phyloP scores from a whole-genome alignment of 2,113 vertebrate species.

The Atractosteus spatula region DNA sequence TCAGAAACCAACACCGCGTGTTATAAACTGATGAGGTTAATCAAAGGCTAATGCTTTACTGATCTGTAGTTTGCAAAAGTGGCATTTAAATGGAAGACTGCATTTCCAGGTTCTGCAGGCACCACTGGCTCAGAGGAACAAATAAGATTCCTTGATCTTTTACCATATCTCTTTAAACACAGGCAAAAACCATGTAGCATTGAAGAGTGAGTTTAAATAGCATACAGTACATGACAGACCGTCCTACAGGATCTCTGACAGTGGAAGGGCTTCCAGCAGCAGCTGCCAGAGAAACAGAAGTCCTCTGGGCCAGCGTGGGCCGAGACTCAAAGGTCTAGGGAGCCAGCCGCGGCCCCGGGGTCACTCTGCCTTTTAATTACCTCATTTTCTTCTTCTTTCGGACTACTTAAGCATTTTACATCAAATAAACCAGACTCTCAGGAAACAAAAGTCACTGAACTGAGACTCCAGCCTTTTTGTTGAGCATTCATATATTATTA shows the following conservation, averaged over 20 bases:
- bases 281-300: constrained; percentile 3
- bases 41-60: not conserved
- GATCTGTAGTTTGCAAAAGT: not conserved
- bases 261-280: not conserved
- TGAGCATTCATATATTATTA: no score
- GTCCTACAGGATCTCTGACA: not conserved
- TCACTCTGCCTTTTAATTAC: not conserved
- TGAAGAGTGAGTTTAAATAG: constrained; percentile 7
- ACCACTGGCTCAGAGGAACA: not conserved
- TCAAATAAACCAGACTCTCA: no score
- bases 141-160: not conserved
- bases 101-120: not conserved
- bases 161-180: not conserved
- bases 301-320: not conserved
- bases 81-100: not conserved
- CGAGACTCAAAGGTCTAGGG: not conserved
- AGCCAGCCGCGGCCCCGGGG: not conserved
- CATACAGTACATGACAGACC: not conserved
- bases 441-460: no score
- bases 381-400: no score
- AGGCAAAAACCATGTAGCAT: not conserved
- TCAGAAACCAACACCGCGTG: not conserved
- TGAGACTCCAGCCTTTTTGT: no score
- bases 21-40: not conserved
- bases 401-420: no score